Base-by-base conservation (phyloP, 2,113 vertebrate species). In the Ageneiosus marmoratus region DNA sequence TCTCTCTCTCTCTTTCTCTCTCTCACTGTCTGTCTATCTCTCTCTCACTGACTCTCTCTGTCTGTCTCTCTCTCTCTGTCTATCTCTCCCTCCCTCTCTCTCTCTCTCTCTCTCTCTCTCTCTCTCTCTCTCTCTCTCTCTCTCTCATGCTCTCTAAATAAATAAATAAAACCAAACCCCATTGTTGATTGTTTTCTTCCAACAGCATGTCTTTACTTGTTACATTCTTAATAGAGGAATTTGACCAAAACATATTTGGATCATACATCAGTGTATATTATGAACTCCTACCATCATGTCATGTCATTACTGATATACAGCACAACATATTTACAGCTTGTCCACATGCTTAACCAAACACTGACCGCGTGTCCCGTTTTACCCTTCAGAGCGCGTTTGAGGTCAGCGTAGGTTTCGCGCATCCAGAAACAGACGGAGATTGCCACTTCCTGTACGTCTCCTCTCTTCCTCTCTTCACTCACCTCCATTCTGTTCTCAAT, bases 391-490 rank as follows among this genome's bases (percentile, higher is more conserved):
- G 96, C 89, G 84, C 91, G 51, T 98, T 99, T 89, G 98, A 99
- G 95, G 95, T 98, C 62, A 94, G 94, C 0, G 93, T 99, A 88
- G 94, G 96, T 87, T 98, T 99, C 91, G 93, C 91, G 76, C 98
- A 99, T 91, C 91, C 95, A 53, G 96, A 96, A 89, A 97, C 96
- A 20, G 96, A 97, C 0, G 88, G 92, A 24, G 98, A 99, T 93
- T 99, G 98, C 89, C 95, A 94, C 92, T 99, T 99, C 92, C 94
- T 99, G 97, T 98, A 95, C 95, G 97, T 96, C 24, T 44, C 13
- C 5, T 95, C 32, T 55, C 20, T 24, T 34, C 5, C 37, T 65
- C 13, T 84, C 5, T 44, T 58, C 37, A 22, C 41, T 76, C 27
- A 56, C 3, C 1, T 73, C n/a, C 48, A 44, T 16, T 8, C 63